These are phyloP conservation scores for Cheilosia vernalis DNA, from an alignment of 2,888 invertebrate species.

Conservation along the genomic window DNA sequence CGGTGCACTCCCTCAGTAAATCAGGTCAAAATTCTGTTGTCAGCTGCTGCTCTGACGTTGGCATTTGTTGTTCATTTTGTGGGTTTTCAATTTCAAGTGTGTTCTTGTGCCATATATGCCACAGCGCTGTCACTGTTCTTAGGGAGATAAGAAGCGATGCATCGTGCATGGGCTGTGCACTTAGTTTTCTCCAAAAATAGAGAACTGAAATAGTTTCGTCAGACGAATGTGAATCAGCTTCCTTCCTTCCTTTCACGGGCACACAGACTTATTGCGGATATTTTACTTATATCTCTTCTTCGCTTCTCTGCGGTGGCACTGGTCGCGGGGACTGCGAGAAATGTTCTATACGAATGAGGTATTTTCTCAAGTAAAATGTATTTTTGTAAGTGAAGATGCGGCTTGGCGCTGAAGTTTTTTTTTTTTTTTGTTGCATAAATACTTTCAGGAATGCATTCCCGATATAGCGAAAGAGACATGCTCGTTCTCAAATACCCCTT, in stretches of 20 bases:
- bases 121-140: slow-evolving; percentile 1
- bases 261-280: slow-evolving; percentile 9
- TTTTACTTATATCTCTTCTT: not conserved
- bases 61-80: slow-evolving; percentile 3
- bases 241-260: slow-evolving; percentile 40
- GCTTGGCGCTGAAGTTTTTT: too few relatives aligned
- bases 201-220: slow-evolving; percentile 50
- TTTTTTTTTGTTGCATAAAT: slow-evolving; percentile 37
- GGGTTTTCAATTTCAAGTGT: slow-evolving; percentile 29
- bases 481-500: not conserved
- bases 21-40: slow-evolving; percentile 43
- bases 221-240: slow-evolving; percentile 51
- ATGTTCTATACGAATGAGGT: slow-evolving; percentile 17
- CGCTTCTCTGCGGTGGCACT: slow-evolving; percentile 41
- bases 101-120: slow-evolving; percentile 3
- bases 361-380: slow-evolving; percentile 32
- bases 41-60: slow-evolving; percentile 22
- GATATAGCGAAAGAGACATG: slow-evolving; percentile 16
- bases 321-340: slow-evolving; percentile 31
- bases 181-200: slow-evolving; percentile 58
- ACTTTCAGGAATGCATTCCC: slow-evolving; percentile 45
- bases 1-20: slow-evolving; percentile 33
- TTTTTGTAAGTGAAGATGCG: slow-evolving; percentile 28
- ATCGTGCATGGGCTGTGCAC: slow-evolving; percentile 5
- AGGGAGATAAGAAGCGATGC: slow-evolving; percentile 49